Evolutionary conservation across 2,797 vertebrate genomes (phyloP).

Genomic region (Micromesistius poutassou): DNA sequence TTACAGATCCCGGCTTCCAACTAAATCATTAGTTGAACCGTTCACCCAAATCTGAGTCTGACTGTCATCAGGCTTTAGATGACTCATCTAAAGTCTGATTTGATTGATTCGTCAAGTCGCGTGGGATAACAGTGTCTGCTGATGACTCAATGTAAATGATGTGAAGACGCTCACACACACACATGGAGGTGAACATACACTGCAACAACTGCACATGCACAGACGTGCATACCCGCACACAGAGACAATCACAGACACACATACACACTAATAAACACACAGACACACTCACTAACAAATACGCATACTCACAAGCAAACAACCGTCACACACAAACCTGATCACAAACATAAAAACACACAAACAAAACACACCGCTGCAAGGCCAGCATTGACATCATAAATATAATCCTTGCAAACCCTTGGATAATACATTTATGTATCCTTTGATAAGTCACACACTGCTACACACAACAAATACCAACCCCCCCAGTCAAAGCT

Average conservation of each 20-base stretch:
- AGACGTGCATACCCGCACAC: background rate
- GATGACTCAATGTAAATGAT: background rate
- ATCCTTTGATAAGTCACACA: conserved; percentile 21
- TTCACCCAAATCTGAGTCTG: no score
- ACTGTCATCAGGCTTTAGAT: no score
- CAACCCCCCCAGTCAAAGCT: conserved; percentile 12
- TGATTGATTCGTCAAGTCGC: background rate
- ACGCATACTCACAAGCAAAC: background rate
- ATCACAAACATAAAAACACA: conserved; percentile 6
- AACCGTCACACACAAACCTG: background rate
- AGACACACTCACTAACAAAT: background rate
- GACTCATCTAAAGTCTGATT: no score
- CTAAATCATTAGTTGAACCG: no score
- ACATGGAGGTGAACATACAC: conserved; percentile 9
- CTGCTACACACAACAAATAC: conserved; percentile 22
- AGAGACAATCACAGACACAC: background rate
- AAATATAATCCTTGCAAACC: conserved; percentile 19
- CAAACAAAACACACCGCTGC: background rate
- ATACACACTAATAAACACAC: background rate
- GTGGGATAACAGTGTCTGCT: background rate
- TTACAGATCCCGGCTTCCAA: no score
- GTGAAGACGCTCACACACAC: no score
- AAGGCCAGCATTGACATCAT: conserved; percentile 18
- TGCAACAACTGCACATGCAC: conserved; percentile 10
- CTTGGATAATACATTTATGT: conserved; percentile 21